These are phyloP conservation scores for Brachionus sp. DNA, from an alignment of 1,140 invertebrate species.

Conservation along the genomic window DNA sequence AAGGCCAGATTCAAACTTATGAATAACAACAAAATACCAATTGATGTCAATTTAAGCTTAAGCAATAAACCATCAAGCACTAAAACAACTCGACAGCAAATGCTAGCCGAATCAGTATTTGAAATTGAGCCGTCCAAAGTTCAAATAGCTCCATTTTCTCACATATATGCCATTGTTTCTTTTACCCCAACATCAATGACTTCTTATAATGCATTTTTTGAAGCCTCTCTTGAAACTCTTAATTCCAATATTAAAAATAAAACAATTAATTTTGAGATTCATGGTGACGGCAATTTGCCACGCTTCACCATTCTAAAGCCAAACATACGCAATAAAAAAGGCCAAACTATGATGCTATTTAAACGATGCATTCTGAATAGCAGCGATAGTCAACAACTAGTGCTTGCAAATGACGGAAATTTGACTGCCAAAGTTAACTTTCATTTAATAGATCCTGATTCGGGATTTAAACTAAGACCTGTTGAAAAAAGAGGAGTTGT, in stretches of 20 bases:
- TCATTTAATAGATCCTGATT: conserved; percentile 18
- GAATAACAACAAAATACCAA: conserved; percentile 58
- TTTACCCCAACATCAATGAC: conserved; percentile 58
- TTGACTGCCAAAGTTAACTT: conserved; percentile 56
- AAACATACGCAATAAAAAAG: conserved; percentile 56
- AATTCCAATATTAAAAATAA: conserved; percentile 51
- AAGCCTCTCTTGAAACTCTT: conserved; percentile 55
- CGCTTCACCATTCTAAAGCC: conserved; percentile 55
- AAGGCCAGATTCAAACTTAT: conserved; percentile 59
- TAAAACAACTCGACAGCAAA: conserved; percentile 47
- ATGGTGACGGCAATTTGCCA: conserved; percentile 59
- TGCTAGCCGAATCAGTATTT: conserved; percentile 52
- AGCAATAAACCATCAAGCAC: conserved; percentile 7
- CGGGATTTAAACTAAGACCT: neutral
- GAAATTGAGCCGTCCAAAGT: conserved; percentile 56
- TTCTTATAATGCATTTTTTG: conserved; percentile 56
- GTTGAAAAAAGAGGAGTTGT: conserved; percentile 18
- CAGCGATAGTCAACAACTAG: conserved; percentile 52
- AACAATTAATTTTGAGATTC: conserved; percentile 56
- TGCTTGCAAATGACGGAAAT: conserved; percentile 57
- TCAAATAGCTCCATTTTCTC: conserved; percentile 56
- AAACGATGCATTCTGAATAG: conserved; percentile 54
- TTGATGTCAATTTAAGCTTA: conserved; percentile 55
- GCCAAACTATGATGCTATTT: conserved; percentile 57
- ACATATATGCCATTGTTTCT: conserved; percentile 56